Percentiles rank a stretch among this genome's conserved stretches.
Evolutionary conservation across 2,113 vertebrate species (phyloP).

Genomic region (Holacanthus passer): DNA sequence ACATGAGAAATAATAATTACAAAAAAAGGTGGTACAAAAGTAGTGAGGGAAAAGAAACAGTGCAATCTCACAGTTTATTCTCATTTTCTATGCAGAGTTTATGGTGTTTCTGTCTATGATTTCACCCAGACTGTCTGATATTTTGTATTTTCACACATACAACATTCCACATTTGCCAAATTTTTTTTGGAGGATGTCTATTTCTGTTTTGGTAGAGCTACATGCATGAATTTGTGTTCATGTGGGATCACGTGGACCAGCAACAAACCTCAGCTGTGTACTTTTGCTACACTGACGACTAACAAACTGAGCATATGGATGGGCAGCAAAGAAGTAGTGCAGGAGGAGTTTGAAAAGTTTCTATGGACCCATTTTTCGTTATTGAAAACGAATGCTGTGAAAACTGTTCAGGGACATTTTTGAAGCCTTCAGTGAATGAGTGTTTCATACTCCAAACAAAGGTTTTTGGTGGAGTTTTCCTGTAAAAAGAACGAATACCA

Average conservation of each 20-base stretch:
- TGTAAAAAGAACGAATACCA: neutral
- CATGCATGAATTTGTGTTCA: neutral
- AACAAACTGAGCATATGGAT: neutral
- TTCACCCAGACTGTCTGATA: neutral
- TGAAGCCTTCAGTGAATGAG: neutral
- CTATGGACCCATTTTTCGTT: neutral
- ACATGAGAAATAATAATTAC: neutral
- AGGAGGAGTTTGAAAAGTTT: neutral
- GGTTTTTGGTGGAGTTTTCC: neutral
- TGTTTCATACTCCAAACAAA: neutral
- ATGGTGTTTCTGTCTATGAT: neutral
- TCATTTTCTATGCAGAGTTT: neutral
- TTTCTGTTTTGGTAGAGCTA: too few relatives aligned
- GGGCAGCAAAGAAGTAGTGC: neutral
- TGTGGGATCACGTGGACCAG: neutral
- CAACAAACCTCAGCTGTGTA: neutral
- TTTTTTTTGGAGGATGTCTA: too few relatives aligned
- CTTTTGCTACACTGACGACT: neutral
- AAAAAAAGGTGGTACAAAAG: neutral
- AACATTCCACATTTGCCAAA: too few relatives aligned
- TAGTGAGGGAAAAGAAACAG: neutral
- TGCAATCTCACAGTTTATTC: neutral
- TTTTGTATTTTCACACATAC: too few relatives aligned
- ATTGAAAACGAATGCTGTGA: too few relatives aligned
- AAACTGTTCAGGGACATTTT: neutral